phyloP scores from a whole-genome alignment of 2,888 invertebrate species.

The Tinea trinotella region DNA sequence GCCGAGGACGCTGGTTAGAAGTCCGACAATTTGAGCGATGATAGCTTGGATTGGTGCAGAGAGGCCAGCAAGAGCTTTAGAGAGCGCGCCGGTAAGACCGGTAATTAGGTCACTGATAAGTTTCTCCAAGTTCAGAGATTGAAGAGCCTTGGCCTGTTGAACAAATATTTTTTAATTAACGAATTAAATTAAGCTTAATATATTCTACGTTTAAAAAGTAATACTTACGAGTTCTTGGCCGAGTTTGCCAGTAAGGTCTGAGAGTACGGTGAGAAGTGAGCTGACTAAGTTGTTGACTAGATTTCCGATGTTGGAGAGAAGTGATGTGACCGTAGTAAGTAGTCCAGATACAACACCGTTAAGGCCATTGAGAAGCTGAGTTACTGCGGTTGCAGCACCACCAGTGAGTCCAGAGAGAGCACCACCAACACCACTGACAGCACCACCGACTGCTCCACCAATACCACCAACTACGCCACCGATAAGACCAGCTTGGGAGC shows the following conservation, averaged over 20 bases:
- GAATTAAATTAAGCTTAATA: background rate
- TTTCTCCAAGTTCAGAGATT: background rate
- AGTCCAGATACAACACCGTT: background rate
- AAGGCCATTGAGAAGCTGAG: background rate
- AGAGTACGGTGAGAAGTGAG: background rate
- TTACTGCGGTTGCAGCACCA: background rate
- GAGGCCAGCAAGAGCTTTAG: too few species aligned
- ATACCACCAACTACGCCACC: background rate
- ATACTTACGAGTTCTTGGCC: conserved; percentile 10
- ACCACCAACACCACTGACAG: background rate
- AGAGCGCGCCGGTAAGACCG: too few species aligned
- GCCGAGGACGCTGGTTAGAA: too few species aligned
- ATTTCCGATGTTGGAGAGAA: too few species aligned
- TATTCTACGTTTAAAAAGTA: background rate
- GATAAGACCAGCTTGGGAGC: background rate
- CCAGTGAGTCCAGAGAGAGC: too few species aligned
- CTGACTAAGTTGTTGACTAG: background rate
- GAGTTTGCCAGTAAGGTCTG: conserved; percentile 8
- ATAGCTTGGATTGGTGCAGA: too few species aligned
- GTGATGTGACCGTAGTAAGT: background rate
- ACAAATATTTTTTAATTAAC: background rate
- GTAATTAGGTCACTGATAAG: too few species aligned
- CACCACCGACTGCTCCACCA: background rate
- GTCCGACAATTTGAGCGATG: too few species aligned
- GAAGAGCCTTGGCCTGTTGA: background rate